A percentile compares a stretch with the other conserved stretches of the same genome.
Conservation (phyloP, 2,797 vertebrate species). For the Pristis pectinata region DNA sequence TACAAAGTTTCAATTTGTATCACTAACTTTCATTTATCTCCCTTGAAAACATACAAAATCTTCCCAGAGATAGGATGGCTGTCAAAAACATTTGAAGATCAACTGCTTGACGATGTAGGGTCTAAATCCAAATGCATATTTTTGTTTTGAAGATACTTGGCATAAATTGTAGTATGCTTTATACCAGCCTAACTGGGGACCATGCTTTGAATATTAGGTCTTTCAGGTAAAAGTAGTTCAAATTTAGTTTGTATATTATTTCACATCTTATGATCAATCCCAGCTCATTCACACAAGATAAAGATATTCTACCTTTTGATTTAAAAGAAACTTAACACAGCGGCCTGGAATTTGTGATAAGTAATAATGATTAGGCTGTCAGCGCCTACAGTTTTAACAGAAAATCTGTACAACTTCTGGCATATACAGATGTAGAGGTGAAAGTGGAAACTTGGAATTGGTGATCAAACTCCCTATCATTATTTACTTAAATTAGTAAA, state of each 20-base stretch:
- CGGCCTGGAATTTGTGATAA: too few species aligned
- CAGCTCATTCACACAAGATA: neutral
- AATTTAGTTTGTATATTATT: neutral
- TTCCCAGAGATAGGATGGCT: neutral
- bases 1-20: neutral
- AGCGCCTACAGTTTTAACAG: too few species aligned
- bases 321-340: neutral
- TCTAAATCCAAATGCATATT: neutral
- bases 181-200: slow-evolving; percentile 54
- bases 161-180: neutral
- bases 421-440: too few species aligned
- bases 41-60: slow-evolving; percentile 21
- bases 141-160: neutral
- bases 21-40: neutral
- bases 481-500: too few species aligned
- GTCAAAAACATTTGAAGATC: slow-evolving; percentile 19
- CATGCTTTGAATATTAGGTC: slow-evolving; percentile 61
- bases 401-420: too few species aligned
- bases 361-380: too few species aligned
- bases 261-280: neutral
- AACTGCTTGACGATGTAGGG: neutral
- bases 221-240: neutral
- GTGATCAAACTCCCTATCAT: too few species aligned
- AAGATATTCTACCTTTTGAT: neutral
- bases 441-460: too few species aligned